These are phyloP conservation scores for Chymomyza procnemis DNA, from an alignment of 2,888 invertebrate species.

Conservation along the genomic window DNA sequence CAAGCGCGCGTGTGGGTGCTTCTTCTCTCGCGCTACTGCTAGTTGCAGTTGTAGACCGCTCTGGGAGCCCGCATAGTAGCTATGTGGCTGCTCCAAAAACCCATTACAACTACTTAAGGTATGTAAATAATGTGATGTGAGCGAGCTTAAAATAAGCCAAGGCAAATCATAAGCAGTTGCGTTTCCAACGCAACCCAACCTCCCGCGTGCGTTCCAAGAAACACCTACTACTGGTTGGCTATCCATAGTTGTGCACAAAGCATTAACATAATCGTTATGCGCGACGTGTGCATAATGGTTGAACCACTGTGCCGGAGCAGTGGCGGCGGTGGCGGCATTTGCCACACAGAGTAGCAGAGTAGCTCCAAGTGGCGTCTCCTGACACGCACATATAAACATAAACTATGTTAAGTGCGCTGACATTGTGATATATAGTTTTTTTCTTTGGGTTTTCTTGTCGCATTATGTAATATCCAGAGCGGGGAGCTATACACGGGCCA, in stretches of 20 bases:
- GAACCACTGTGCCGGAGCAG: slow-evolving; percentile 3
- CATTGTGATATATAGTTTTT: slow-evolving; percentile 62
- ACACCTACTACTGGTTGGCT: too few species aligned
- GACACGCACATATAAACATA: slow-evolving; percentile 42
- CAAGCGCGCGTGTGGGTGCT: neutral
- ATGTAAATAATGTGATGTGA: slow-evolving; percentile 64
- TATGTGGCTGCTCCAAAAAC: slow-evolving; percentile 29
- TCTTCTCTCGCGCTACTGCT: neutral
- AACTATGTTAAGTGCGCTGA: slow-evolving; percentile 70
- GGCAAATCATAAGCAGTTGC: slow-evolving; percentile 60
- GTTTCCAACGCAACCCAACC: slow-evolving; percentile 4
- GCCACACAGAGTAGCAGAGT: too few species aligned
- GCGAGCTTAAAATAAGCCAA: slow-evolving; percentile 65
- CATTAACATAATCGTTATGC: slow-evolving; percentile 73
- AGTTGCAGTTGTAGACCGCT: neutral
- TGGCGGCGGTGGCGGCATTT: neutral
- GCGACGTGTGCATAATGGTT: slow-evolving; percentile 67
- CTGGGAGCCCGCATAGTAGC: neutral
- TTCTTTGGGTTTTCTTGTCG: neutral
- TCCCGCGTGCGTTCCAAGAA: neutral
- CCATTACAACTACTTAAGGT: slow-evolving; percentile 72
- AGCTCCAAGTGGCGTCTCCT: slow-evolving; percentile 1
- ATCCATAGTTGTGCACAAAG: slow-evolving; percentile 22
- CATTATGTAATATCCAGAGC: neutral
- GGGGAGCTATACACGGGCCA: slow-evolving; percentile 14